Evolutionary conservation across 2,797 vertebrate species (phyloP), one percentile per base, ranked within the genome.

Genomic region (Typhlichthys subterraneus): DNA sequence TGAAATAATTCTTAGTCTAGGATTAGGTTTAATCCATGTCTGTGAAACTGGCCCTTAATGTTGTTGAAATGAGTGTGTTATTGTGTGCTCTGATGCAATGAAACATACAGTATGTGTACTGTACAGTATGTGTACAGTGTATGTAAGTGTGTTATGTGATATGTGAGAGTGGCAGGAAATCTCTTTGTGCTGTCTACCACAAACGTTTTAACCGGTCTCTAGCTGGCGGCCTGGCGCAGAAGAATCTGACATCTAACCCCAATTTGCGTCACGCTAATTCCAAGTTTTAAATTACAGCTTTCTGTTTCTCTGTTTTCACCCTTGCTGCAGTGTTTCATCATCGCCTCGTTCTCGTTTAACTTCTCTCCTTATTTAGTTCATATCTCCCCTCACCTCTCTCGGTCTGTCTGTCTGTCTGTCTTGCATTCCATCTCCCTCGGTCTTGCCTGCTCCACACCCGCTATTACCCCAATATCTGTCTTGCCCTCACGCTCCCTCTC

Each of bases 261-360:
- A 86, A 86, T 87, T 87, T 81, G 82, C 70, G 77, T 86, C 74
- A 75, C 62, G 63, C 75, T 81, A 85, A 83, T 84, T 88, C 77
- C 69, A 71, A 54, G 85, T 85, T 84, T 88, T 76, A 57, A 69
- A 59, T 91, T 86, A 71, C 87, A 57, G 51, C 47, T 75, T 57
- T 62, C 48, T 63, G 51, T 59, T n/a, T 63, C 50, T 58, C 42
- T 7, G 12, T 19, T 31, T 9, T 61, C 57, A 57, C 13, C 15
- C 61, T 11, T 61, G 52, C 56, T 23, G 12, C 63, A 19, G 12
- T 33, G 14, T 38, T 57, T 13, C 52, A 56, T 65, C 23, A 11
- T 53, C 4, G 23, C 53, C 42, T 46, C 64, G 53, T 14, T 45
- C 38, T 65, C n/a, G n/a, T 45, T 47, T 23, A 3, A 23, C 55